Base-by-base conservation (phyloP, 2,797 vertebrate species). In the Jordanella pulchra region DNA sequence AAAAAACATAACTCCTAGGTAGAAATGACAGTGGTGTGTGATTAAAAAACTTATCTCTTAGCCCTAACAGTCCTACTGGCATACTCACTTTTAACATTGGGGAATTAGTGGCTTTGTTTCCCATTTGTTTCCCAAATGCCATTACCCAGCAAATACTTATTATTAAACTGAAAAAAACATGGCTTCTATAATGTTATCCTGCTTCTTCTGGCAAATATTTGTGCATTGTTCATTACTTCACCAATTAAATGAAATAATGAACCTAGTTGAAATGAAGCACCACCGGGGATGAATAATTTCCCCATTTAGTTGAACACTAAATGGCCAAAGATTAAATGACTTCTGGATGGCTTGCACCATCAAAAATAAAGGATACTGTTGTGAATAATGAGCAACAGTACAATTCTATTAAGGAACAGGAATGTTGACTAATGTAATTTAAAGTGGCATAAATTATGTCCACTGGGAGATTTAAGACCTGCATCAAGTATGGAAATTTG, bases 351-450 rank as follows among this genome's bases (percentile, higher is more conserved):
- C 69, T 82, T 67, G 23, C 82, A 72, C 69, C 76, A 73, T 79
- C 83, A 84, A 89, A 91, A 72, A 65, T 1, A 50, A 51, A 25
- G 76, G 86, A 81, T 78, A 86, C 90, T 89, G 91, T 90, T 84
- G 86, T 92, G 83, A 90, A 76, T 88, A 84, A 90, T 89, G 82
- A 69, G 81, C 72, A 91, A 81, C 77, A 71, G 74, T 14, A 85
- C 85, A 91, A 93, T 92, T 89, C 88, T 88, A 84, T 90, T 88
- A 92, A 88, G 87, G 89, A 87, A 83, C 76, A 86, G 76, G 89
- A 91, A 92, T 87, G 91, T 92, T 86, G 91, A 91, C 79, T 85
- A 81, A 92, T 92, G 88, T 28, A 80, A 80, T 89, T 71, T 70
- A 86, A 85, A 88, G 82, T 81, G 71, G 81, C 77, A 91, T 93